Conservation (phyloP, 2,797 vertebrate genomes). For the Sebastiscus tertius region DNA sequence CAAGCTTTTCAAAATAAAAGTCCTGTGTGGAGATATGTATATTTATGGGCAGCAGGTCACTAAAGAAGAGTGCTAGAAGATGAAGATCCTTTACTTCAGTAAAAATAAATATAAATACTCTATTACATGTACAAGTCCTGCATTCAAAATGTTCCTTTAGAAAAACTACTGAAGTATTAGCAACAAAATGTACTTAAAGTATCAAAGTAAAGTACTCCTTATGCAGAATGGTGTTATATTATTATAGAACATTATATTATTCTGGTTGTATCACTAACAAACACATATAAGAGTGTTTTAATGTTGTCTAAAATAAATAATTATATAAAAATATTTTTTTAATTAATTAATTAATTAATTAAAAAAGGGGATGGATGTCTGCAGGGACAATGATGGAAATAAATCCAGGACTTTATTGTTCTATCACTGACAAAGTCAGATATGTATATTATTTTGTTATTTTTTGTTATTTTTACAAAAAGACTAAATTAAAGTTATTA, state of each 20-base stretch:
- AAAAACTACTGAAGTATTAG: neutral
- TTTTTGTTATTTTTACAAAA: neutral
- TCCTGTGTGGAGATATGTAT: accelerated
- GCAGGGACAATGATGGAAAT: neutral
- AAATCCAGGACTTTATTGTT: neutral
- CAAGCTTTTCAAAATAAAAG: slow-evolving; percentile 43
- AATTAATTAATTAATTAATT: no score
- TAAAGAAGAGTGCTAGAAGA: no score
- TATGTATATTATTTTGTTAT: neutral
- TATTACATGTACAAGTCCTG: no score
- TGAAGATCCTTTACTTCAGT: neutral
- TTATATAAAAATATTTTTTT: no score
- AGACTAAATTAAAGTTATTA: neutral
- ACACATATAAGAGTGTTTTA: neutral
- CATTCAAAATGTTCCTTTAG: neutral
- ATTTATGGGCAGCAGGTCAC: no score
- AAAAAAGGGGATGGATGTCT: no score
- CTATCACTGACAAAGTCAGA: neutral
- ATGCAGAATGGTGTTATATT: neutral
- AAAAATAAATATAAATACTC: neutral
- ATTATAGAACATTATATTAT: neutral
- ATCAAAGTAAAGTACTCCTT: neutral
- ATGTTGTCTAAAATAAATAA: no score
- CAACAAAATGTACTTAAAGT: neutral
- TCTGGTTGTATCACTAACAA: neutral